These are phyloP conservation scores for Chironomus riparius DNA, from an alignment of 2,888 invertebrate genomes.

Conservation along the genomic window DNA sequence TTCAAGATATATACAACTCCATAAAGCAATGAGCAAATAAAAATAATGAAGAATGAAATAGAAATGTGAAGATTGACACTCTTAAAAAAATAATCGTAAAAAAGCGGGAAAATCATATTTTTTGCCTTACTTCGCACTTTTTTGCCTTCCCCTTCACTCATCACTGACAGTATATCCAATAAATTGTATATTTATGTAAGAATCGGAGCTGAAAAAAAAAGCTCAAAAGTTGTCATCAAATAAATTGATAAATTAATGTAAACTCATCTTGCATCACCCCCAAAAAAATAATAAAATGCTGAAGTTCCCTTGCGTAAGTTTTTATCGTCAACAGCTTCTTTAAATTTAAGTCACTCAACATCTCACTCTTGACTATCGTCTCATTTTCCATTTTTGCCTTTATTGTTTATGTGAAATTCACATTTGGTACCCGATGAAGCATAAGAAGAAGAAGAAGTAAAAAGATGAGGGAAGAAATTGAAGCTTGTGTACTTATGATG, in stretches of 20 bases:
- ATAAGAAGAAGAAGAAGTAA: neutral
- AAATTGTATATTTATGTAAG: no score
- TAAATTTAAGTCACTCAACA: neutral
- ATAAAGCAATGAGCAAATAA: neutral
- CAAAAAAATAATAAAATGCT: no score
- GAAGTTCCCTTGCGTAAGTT: neutral
- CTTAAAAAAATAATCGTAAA: neutral
- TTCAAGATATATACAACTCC: neutral
- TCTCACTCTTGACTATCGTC: neutral
- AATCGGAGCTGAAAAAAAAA: no score
- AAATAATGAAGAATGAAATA: neutral
- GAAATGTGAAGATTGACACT: constrained; percentile 20
- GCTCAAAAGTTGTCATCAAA: neutral
- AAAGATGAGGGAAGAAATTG: neutral
- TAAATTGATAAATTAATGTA: neutral
- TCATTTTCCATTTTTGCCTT: neutral
- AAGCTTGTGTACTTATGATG: neutral
- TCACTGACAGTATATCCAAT: neutral
- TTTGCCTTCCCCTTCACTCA: neutral
- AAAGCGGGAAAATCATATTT: neutral
- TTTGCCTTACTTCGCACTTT: neutral
- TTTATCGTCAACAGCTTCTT: neutral
- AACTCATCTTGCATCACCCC: neutral
- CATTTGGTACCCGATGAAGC: neutral
- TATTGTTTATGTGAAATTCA: neutral